A percentile compares a stretch with the other conserved stretches of the same genome.
Conservation (phyloP, 2,888 invertebrate species). For the Rhagophthalmus giganteus region DNA sequence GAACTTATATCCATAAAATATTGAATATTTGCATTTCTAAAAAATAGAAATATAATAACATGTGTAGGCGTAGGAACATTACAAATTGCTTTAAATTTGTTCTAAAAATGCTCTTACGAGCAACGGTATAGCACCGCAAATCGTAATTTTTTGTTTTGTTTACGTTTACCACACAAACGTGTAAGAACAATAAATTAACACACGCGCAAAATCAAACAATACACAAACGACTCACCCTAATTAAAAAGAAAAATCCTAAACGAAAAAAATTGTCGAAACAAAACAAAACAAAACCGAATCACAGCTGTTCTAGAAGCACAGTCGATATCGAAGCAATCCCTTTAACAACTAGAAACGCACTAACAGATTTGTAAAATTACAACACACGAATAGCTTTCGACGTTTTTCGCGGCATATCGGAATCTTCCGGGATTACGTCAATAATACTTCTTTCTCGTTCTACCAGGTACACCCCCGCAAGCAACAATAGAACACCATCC, state of each 20-base stretch:
- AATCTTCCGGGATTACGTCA: constrained; percentile 53
- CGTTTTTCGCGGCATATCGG: constrained; percentile 37
- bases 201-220: background rate
- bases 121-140: no score
- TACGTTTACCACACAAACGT: background rate
- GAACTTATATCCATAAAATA: no score
- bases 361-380: constrained; percentile 29
- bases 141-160: background rate
- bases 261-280: constrained; percentile 2
- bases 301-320: background rate
- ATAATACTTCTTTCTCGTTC: constrained; percentile 48
- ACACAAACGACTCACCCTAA: background rate
- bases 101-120: no score
- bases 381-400: constrained; percentile 29
- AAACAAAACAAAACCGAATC: constrained; percentile 9
- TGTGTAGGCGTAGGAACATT: no score
- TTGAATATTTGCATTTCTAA: no score
- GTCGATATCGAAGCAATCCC: constrained; percentile 1
- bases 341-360: constrained; percentile 11
- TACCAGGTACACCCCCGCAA: constrained; percentile 47
- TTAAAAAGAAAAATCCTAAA: constrained; percentile 1
- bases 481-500: constrained; percentile 34
- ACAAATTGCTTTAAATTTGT: no score
- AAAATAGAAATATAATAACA: no score
- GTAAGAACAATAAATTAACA: background rate